Conservation (phyloP, 2,797 vertebrate genomes). For the Pseudopleuronectes americanus region DNA sequence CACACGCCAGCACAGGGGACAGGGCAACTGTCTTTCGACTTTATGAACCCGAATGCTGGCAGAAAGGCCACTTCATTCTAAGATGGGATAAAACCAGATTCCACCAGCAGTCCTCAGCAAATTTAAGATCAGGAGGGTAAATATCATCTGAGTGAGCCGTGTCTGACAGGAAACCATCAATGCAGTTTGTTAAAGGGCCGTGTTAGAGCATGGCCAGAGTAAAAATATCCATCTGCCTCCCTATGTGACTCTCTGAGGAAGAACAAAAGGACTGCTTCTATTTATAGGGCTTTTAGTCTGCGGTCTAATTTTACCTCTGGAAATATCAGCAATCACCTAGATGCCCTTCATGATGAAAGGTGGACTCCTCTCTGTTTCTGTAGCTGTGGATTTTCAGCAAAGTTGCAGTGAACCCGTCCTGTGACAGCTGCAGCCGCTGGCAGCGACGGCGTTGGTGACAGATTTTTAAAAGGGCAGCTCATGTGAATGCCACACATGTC, state of each 20-base stretch:
- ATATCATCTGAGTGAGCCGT: constrained; percentile 5
- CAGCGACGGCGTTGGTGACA: not conserved
- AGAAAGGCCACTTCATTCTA: constrained; percentile 44
- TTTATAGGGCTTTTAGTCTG: constrained; percentile 48
- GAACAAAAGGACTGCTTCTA: constrained; percentile 50
- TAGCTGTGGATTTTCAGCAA: not conserved
- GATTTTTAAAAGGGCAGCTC: constrained; percentile 24
- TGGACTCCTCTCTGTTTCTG: constrained; percentile 7
- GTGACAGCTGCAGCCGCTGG: constrained; percentile 1
- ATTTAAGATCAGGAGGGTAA: constrained; percentile 24
- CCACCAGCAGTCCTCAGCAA: not conserved
- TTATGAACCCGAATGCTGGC: constrained; percentile 37
- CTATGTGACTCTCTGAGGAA: constrained; percentile 33
- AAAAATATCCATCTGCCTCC: constrained; percentile 35
- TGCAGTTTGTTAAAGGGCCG: constrained; percentile 42
- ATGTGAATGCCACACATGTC: constrained; percentile 16
- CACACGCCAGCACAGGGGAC: constrained; percentile 18
- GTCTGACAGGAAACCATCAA: constrained; percentile 37
- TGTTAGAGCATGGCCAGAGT: constrained; percentile 8
- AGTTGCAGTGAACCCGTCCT: not conserved
- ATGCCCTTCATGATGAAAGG: constrained; percentile 28
- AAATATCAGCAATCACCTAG: constrained; percentile 50
- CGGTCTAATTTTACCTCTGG: constrained; percentile 48
- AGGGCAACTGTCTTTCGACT: constrained; percentile 24
- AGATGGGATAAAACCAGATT: constrained; percentile 45